A percentile compares a stretch with the other conserved stretches of the same genome.
phyloP scores from a whole-genome alignment of 2,113 vertebrate species.

The Ramphastos sulfuratus region DNA sequence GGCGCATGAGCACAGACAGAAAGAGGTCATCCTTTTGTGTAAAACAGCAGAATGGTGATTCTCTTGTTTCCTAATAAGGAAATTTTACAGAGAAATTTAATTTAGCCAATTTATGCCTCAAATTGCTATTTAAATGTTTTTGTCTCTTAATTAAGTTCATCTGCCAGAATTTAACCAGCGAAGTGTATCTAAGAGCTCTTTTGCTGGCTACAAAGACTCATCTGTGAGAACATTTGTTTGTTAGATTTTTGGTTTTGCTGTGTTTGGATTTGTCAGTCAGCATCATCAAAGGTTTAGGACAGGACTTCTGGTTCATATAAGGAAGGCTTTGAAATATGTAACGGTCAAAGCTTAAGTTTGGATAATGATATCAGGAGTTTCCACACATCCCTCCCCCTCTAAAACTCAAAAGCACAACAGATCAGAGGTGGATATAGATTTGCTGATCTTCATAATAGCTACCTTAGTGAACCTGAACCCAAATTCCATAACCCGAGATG shows the following conservation, averaged over 20 bases:
- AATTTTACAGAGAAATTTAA: constrained; percentile 27
- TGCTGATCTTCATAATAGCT: constrained; percentile 13
- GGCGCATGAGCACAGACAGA: not conserved
- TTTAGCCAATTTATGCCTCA: constrained; percentile 37
- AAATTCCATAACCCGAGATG: constrained; percentile 12
- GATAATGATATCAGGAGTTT: not conserved
- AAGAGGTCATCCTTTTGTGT: constrained; percentile 1
- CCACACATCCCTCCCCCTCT: not conserved
- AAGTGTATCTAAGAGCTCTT: constrained; percentile 21
- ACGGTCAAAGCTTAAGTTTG: not conserved
- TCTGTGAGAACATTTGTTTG: not conserved
- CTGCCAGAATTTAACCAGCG: constrained; percentile 27
- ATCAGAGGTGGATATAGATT: not conserved
- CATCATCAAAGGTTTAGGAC: not conserved
- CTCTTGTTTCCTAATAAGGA: constrained; percentile 56
- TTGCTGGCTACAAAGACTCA: constrained; percentile 1
- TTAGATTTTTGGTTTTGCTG: not conserved
- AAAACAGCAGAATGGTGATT: constrained; percentile 20
- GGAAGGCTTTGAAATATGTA: not conserved
- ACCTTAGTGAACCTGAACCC: constrained; percentile 23
- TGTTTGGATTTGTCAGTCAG: not conserved
- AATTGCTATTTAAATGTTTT: constrained; percentile 50
- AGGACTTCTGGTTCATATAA: not conserved
- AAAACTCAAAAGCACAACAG: not conserved
- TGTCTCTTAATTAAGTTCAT: constrained; percentile 56